Evolutionary conservation across 2,797 vertebrate species (phyloP), one percentile per base, ranked within the genome.

Genomic region (Poecilia velifera): DNA sequence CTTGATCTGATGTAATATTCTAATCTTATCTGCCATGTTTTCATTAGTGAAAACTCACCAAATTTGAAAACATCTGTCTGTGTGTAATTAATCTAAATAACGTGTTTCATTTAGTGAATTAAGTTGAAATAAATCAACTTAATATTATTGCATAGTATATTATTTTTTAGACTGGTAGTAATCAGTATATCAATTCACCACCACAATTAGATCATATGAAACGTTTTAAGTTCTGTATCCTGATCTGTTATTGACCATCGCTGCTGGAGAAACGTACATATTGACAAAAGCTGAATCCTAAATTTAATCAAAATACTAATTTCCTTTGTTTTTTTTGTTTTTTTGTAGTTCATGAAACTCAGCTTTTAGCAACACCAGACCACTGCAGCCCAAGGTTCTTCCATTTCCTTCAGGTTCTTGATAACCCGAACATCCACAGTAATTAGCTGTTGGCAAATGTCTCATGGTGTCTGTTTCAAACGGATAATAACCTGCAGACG

Each of bases 381-480:
- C 18, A 25, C 8, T 25, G 31, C 9, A 64, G 16, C 36, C 36
- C 64, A 43, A 41, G 10, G 43, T 13, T 45, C 66, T 45, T 43
- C 68, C 25, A 18, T 28, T 45, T 71, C 2, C 2, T 46, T 8
- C 68, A 71, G 13, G 9, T n/a, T n/a, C 66, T 70, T 70, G 36
- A 45, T 45, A 6, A n/a, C 22, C 4, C 7, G 68, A 71, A 28
- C 68, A 71, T 46, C 12, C 68, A 28, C 43, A 43, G 22, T 43
- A 45, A 43, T 43, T 13, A 25, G 66, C 22, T n/a, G 14, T 36
- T 14, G 4, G 22, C 1, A 43, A 70, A 70, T 71, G n/a, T 46
- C 43, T 71, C 68, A 46, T 71, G 25, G 43, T 71, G 28, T 71
- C 43, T 71, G 28, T 71, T 71, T 45, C 68, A 46, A 71, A 46